phyloP scores from a whole-genome alignment of 2,888 invertebrate species.

The Netelia melanura region DNA sequence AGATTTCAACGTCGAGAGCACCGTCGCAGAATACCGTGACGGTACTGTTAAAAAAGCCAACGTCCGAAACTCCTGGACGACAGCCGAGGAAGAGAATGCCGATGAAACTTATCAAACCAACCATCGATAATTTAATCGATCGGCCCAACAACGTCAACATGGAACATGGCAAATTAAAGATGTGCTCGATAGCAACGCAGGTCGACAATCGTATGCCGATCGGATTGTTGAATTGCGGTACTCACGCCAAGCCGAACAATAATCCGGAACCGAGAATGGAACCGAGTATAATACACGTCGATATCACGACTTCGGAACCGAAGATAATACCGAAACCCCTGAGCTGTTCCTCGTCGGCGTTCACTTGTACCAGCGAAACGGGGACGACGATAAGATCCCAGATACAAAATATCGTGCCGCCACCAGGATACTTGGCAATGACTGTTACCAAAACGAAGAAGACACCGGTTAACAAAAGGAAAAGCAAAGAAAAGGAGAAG shows the following conservation, averaged over 20 bases:
- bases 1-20: constrained; percentile 23
- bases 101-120: constrained; percentile 59
- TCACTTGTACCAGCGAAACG: constrained; percentile 39
- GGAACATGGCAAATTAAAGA: constrained; percentile 38
- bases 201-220: constrained; percentile 56
- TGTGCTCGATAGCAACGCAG: constrained; percentile 68
- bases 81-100: constrained; percentile 68
- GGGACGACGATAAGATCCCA: constrained; percentile 54
- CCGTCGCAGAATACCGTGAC: constrained; percentile 31
- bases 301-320: constrained; percentile 33
- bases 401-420: constrained; percentile 50
- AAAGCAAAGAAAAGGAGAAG: constrained; percentile 40
- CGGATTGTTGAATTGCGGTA: constrained; percentile 26
- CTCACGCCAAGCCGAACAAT: background rate
- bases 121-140: constrained; percentile 23
- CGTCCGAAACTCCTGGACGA: constrained; percentile 44
- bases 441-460: constrained; percentile 54
- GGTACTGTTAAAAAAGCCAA: constrained; percentile 47
- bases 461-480: constrained; percentile 33
- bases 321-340: constrained; percentile 10
- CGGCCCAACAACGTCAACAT: background rate
- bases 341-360: background rate
- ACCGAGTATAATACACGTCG: constrained; percentile 29
- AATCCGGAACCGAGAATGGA: constrained; percentile 30
- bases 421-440: constrained; percentile 53